Base-by-base conservation (phyloP, 2,797 vertebrate genomes). In the Botia almorhae region DNA sequence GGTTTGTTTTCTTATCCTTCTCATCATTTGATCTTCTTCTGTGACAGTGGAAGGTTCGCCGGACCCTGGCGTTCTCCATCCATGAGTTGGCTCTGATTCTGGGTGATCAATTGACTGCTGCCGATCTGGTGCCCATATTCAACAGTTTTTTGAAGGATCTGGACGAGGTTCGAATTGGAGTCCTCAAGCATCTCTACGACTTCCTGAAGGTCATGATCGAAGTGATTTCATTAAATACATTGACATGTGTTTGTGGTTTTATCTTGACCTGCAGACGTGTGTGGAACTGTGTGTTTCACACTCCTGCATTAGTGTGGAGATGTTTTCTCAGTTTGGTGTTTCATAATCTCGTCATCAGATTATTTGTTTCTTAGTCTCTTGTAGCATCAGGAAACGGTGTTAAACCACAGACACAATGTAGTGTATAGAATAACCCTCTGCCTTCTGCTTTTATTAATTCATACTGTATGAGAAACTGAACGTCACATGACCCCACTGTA, bases 111-210 rank as follows among this genome's bases (percentile, higher is more conserved):
- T 86, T 97, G 21, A 97, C 96, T 0, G 96, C 96, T 0, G 96
- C 96, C 1, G 95, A 97, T 74, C 92, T 97, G 85, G 96, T 98
- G 67, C 97, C 97, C 19, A 91, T 99, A 86, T 98, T 98, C 89
- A 97, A 94, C 68, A 97, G 97, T 63, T 99, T 99, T 89, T 93
- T 99, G 78, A 99, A 99, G 90, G 98, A 99, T 86, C 93, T 99
- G 2, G 97, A 99, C 48, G 97, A 99, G 92, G 97, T 99, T 82
- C 63, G 63, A 16, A 65, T 65, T 4, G 63, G 63, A 65, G 63
- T 65, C 8, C 63, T 65, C 33, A 65, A 98, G 86, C 98, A 99
- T 84, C 93, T 99, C 84, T 98, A 99, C 46, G 98, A 99, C 92
- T 99, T 99, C 86, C 93, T 99, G 74, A 99, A 99, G 96, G 98